Evolutionary conservation across 2,113 vertebrate genomes (phyloP), one percentile per base, ranked within the genome.

Genomic region (Semnornis frantzii): DNA sequence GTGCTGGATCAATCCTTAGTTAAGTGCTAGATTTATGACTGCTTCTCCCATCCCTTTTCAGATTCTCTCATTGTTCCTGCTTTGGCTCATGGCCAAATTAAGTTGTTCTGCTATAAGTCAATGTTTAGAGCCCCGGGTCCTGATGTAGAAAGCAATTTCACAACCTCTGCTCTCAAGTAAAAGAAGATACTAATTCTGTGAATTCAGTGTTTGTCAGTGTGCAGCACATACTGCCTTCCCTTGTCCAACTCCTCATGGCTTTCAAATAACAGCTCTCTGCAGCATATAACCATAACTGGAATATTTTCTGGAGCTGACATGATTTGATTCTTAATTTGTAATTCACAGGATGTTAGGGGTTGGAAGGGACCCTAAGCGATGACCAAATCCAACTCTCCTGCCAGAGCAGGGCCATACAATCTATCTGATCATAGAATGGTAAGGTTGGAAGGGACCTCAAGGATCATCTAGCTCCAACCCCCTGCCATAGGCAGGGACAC

Each of bases 1-100:
- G 25, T 48, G 68, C 72, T 89, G 79, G 82, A 92, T 95, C 89
- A 89, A 63, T 91, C 65, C 62, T 81, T 80, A 66, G 50, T 92
- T 93, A 94, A 87, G 64, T 71, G 37, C 37, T 91, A 71, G 82
- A 93, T 93, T 94, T 93, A 93, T 92, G 91, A 75, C 28, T 92
- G 70, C 73, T 91, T 59, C 66, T 90, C 16, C 58, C 50, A 83
- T 52, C 33, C 65, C 65, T 75, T 91, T 94, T 81, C 79, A 88
- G 89, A 78, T 85, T 87, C 65, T 85, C 12, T 75, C 33, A 39
- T 85, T 85, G 76, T 72, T 95, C 81, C 69, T 91, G 58, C 63
- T 78, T 92, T 92, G 86, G 63, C 62, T 90, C 4, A n/a, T 10
- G 37, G 69, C 73, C 91, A 94, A 75, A 75, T 91, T 54, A 94